Conservation (phyloP, 1,140 invertebrate genomes). For the Anoplophora glabripennis region DNA sequence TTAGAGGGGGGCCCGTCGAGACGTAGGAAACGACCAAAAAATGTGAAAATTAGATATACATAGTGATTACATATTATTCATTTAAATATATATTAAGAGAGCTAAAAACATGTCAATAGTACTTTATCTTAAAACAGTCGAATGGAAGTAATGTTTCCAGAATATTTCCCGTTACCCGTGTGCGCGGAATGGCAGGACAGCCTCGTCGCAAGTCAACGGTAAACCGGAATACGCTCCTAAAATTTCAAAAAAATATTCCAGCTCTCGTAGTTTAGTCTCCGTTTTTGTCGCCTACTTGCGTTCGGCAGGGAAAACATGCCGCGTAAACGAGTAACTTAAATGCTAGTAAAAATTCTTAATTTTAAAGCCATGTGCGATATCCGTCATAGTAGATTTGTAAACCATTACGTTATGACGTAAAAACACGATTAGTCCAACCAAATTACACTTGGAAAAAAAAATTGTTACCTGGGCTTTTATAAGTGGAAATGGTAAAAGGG, state of each 20-base stretch:
- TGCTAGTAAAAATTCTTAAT: conserved; percentile 14
- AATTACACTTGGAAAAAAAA: too few relatives aligned
- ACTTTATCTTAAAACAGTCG: conserved; percentile 28
- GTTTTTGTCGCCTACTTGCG: too few relatives aligned
- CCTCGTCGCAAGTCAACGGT: too few relatives aligned
- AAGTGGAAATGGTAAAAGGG: too few relatives aligned
- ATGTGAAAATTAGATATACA: conserved; percentile 33
- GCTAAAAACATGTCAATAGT: conserved; percentile 32
- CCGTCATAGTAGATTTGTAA: conserved; percentile 26
- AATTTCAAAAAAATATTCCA: not conserved
- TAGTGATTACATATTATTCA: conserved; percentile 30
- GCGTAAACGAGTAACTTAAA: conserved; percentile 1
- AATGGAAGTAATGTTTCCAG: conserved; percentile 25
- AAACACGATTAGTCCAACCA: too few relatives aligned
- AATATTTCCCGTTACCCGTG: not conserved
- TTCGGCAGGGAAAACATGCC: not conserved
- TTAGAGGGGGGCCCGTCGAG: conserved; percentile 6
- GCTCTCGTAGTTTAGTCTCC: too few relatives aligned
- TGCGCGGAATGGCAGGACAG: too few relatives aligned
- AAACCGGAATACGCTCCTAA: not conserved
- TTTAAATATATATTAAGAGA: conserved; percentile 31
- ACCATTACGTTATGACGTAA: conserved; percentile 21
- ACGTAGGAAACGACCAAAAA: conserved; percentile 26
- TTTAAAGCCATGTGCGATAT: conserved; percentile 24
- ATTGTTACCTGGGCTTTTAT: too few relatives aligned